Conservation (phyloP, 2,888 invertebrate genomes). For the Oxystoma pomonae region DNA sequence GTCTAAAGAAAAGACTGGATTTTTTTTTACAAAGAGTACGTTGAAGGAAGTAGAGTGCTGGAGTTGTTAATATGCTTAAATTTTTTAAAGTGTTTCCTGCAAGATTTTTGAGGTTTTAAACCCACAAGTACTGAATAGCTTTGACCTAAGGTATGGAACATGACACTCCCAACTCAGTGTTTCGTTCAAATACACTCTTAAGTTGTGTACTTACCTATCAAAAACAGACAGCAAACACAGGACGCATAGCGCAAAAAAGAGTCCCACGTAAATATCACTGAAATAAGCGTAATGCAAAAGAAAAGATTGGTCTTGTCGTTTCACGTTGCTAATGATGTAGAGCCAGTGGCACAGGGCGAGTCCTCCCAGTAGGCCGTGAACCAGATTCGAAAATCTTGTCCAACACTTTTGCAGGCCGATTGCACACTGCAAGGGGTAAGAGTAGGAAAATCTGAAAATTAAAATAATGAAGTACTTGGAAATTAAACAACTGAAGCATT, state of each 20-base stretch:
- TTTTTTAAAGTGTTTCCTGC: no score
- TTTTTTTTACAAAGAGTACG: no score
- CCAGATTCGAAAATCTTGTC: conserved; percentile 52
- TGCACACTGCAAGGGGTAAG: conserved; percentile 53
- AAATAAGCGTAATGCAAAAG: conserved; percentile 43
- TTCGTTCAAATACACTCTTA: no score
- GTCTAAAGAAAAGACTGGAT: no score
- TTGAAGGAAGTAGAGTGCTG: not conserved
- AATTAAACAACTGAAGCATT: no score
- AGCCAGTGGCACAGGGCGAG: conserved; percentile 57
- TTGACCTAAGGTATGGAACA: no score
- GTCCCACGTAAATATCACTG: conserved; percentile 43
- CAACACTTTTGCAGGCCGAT: conserved; percentile 53
- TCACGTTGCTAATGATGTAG: conserved; percentile 52
- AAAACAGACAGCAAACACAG: conserved; percentile 57
- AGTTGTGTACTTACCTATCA: conserved; percentile 51
- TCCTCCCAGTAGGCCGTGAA: conserved; percentile 59
- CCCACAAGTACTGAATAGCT: no score
- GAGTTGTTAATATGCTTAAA: no score
- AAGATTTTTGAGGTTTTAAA: no score
- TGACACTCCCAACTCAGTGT: no score
- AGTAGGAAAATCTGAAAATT: conserved; percentile 27
- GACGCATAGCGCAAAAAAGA: conserved; percentile 57
- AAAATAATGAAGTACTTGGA: no score
- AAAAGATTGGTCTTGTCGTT: conserved; percentile 41